Evolutionary conservation across 2,113 vertebrate genomes (phyloP).

Genomic region (Pomatorhinus ruficollis): DNA sequence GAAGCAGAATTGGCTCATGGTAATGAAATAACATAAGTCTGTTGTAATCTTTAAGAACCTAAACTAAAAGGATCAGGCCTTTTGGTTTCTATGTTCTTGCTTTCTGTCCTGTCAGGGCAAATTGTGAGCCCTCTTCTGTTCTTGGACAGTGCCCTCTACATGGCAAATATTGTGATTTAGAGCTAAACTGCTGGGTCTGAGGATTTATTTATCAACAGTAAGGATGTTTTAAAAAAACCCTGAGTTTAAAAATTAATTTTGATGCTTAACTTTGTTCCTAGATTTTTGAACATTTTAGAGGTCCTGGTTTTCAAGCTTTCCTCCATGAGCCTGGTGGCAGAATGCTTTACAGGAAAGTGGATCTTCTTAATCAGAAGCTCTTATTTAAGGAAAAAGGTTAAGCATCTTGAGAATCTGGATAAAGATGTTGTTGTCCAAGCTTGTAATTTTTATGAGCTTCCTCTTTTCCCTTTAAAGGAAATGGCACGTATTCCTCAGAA

Average conservation of each 20-base stretch:
- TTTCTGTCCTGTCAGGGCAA: background rate
- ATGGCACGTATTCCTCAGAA: background rate
- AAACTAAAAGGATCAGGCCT: background rate
- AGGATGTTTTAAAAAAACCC: rapidly evolving
- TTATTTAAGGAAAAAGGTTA: background rate
- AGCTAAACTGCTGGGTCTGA: background rate
- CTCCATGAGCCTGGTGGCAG: background rate
- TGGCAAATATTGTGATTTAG: background rate
- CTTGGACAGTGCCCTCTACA: background rate
- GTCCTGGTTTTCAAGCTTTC: background rate
- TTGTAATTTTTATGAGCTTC: background rate
- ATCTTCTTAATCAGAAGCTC: background rate
- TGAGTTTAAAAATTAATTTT: background rate
- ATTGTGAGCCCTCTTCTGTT: background rate
- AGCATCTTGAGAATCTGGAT: background rate
- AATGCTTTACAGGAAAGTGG: background rate
- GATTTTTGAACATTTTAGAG: background rate
- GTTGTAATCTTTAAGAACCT: background rate
- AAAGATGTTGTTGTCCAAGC: background rate
- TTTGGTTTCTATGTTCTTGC: background rate
- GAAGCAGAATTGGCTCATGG: background rate
- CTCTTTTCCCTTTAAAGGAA: background rate
- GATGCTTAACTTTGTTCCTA: background rate
- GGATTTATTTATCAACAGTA: background rate
- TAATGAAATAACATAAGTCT: background rate